Evolutionary conservation across 2,797 vertebrate genomes (phyloP).

Genomic region (Mionectes olivaceus): DNA sequence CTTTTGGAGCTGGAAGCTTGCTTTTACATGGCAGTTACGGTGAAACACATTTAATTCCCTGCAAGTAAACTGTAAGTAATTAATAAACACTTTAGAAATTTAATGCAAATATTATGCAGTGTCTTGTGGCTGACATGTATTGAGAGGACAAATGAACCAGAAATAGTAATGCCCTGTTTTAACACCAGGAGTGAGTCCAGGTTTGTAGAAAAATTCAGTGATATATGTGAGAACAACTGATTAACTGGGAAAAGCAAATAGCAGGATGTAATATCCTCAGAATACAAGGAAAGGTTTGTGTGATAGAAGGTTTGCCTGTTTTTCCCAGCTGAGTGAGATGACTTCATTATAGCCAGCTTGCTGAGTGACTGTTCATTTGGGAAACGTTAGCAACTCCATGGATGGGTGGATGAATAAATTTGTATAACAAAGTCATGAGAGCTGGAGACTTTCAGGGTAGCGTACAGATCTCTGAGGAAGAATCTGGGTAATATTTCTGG

Average conservation of each 20-base stretch:
- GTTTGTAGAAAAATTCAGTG: background rate
- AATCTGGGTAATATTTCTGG: background rate
- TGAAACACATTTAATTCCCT: conserved; percentile 8
- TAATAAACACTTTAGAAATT: conserved; percentile 8
- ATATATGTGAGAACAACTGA: background rate
- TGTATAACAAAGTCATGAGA: background rate
- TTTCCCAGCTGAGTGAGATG: background rate
- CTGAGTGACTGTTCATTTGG: conserved; percentile 25
- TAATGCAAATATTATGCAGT: background rate
- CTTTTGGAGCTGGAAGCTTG: background rate
- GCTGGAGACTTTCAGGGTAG: background rate
- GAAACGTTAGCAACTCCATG: background rate
- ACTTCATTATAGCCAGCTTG: background rate
- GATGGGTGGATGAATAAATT: conserved; percentile 25
- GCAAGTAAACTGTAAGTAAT: conserved; percentile 25
- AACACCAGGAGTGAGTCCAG: background rate
- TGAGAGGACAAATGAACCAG: background rate
- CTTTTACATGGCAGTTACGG: background rate
- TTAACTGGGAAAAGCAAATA: background rate
- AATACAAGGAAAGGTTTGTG: background rate
- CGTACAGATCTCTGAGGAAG: background rate
- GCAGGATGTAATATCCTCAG: background rate
- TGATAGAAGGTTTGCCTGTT: background rate
- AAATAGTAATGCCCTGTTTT: background rate
- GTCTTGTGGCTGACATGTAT: background rate